Percentiles rank a stretch among this genome's conserved stretches.
These are phyloP conservation scores for Ophthalmolycus amberensis DNA, from an alignment of 2,113 vertebrate species.

Conservation along the genomic window DNA sequence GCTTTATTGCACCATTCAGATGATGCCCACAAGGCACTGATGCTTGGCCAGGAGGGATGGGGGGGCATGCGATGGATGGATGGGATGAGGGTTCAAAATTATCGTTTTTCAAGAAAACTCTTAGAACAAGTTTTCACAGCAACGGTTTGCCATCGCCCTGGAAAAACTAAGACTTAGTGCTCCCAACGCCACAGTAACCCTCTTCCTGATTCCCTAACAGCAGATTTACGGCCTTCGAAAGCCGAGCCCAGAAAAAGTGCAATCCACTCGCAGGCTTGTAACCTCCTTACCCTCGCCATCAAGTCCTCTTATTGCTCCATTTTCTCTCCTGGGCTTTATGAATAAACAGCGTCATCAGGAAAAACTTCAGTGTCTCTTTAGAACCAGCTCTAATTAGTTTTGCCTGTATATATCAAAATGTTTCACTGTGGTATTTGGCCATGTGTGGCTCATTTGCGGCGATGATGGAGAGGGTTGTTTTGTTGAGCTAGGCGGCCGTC, in stretches of 20 bases:
- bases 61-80: neutral
- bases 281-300: constrained; percentile 69
- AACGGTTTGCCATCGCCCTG: constrained; percentile 53
- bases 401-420: constrained; percentile 63
- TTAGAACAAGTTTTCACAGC: constrained; percentile 78
- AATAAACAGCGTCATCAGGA: constrained; percentile 73
- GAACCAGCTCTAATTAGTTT: constrained; percentile 69
- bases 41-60: constrained; percentile 41
- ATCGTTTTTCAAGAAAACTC: constrained; percentile 81
- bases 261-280: constrained; percentile 78
- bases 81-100: constrained; percentile 58
- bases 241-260: constrained; percentile 72
- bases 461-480: constrained; percentile 32
- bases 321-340: constrained; percentile 72
- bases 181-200: constrained; percentile 75
- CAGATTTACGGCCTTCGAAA: constrained; percentile 79
- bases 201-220: constrained; percentile 74
- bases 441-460: constrained; percentile 38
- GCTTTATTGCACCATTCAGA: constrained; percentile 80
- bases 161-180: constrained; percentile 75
- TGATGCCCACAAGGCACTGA: constrained; percentile 75
- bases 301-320: constrained; percentile 65
- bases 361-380: constrained; percentile 68
- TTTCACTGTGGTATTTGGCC: constrained; percentile 63
- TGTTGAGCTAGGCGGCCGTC: constrained; percentile 26